Conservation (phyloP, 2,888 invertebrate species). For the Panzeria rudis region DNA sequence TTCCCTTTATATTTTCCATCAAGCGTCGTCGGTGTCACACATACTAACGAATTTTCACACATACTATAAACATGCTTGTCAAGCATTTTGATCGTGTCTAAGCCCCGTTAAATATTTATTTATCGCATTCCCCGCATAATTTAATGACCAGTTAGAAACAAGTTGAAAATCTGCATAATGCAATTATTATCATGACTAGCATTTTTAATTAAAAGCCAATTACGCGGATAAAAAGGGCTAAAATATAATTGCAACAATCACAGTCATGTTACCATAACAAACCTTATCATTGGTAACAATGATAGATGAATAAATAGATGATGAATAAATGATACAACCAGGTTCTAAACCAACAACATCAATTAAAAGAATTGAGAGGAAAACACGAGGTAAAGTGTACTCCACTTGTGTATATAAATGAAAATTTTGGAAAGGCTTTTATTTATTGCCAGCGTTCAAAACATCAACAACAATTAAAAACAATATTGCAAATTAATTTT, state of each 20-base stretch:
- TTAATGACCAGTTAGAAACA: slow-evolving; percentile 15
- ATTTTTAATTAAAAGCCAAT: slow-evolving; percentile 72
- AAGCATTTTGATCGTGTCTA: no score
- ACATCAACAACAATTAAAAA: slow-evolving; percentile 58
- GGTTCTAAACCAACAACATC: slow-evolving; percentile 45
- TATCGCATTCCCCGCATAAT: not conserved
- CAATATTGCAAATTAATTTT: slow-evolving; percentile 69
- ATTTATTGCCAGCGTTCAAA: slow-evolving; percentile 67
- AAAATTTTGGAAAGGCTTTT: slow-evolving; percentile 64
- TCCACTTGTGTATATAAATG: slow-evolving; percentile 37
- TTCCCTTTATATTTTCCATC: no score
- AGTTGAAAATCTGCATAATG: slow-evolving; percentile 48
- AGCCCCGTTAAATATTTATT: no score
- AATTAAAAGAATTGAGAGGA: not conserved
- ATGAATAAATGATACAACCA: slow-evolving; percentile 31
- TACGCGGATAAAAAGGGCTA: slow-evolving; percentile 68
- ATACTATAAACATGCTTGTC: no score
- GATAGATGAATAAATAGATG: slow-evolving; percentile 24
- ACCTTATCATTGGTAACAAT: slow-evolving; percentile 57
- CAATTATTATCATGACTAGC: slow-evolving; percentile 64
- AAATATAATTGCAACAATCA: slow-evolving; percentile 69
- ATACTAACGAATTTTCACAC: no score
- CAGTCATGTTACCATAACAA: slow-evolving; percentile 69
- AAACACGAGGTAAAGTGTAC: slow-evolving; percentile 52
- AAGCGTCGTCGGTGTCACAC: no score